These are phyloP conservation scores for Melanotaenia trifasciata DNA, from an alignment of 2,797 vertebrate genomes.

Conservation along the genomic window DNA sequence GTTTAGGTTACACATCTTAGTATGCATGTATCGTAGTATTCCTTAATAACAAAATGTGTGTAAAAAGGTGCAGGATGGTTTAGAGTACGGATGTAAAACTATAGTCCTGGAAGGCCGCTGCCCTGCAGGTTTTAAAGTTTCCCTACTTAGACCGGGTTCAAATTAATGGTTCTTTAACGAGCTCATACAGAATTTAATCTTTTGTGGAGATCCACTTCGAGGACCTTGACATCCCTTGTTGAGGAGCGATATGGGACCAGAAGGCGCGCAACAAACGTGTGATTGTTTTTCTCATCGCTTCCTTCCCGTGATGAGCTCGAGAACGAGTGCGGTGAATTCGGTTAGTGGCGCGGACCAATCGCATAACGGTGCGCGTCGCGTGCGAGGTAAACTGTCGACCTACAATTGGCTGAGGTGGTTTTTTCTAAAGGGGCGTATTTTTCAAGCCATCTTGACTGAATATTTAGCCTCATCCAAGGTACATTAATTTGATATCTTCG, in stretches of 20 bases:
- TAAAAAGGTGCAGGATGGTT: neutral
- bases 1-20: neutral
- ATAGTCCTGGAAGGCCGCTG: neutral
- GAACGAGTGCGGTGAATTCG: constrained; percentile 34
- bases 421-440: constrained; percentile 85
- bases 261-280: constrained; percentile 60
- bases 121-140: neutral
- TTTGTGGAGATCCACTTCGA: neutral
- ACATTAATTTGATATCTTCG: constrained; percentile 80
- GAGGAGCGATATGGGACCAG: constrained; percentile 8
- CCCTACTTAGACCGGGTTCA: neutral
- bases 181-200: neutral
- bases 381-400: constrained; percentile 57
- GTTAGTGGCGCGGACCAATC: constrained; percentile 64
- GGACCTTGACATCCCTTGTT: neutral
- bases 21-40: neutral
- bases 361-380: constrained; percentile 64
- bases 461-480: constrained; percentile 82
- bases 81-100: neutral
- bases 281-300: constrained; percentile 73
- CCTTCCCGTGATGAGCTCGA: constrained; percentile 1
- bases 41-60: neutral
- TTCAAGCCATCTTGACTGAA: constrained; percentile 86
- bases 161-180: neutral
- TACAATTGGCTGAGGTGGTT: constrained; percentile 71